phyloP scores from a whole-genome alignment of 2,888 invertebrate genomes.

The Bugula neritina region DNA sequence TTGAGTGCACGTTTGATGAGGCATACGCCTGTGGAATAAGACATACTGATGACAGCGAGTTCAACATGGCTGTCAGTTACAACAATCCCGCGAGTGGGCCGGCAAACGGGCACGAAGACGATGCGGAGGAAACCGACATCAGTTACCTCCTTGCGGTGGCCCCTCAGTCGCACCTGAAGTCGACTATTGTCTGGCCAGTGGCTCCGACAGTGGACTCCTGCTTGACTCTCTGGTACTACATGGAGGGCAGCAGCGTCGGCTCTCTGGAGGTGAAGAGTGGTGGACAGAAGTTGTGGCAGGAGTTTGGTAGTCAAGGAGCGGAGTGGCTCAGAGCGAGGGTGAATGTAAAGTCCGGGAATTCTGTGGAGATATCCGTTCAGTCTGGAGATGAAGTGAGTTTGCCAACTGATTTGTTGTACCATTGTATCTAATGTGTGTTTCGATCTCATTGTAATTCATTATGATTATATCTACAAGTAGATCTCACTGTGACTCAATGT shows the following conservation, averaged over 20 bases:
- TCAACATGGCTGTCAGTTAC: neutral
- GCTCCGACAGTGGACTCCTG: neutral
- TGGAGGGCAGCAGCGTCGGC: constrained; percentile 10
- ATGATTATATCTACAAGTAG: too few species aligned
- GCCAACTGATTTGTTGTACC: too few species aligned
- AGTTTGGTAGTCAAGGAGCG: constrained; percentile 16
- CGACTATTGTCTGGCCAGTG: neutral
- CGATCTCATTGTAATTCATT: too few species aligned
- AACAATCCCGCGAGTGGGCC: neutral
- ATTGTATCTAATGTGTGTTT: too few species aligned
- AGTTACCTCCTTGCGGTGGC: neutral
- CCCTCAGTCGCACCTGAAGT: neutral
- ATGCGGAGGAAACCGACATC: neutral
- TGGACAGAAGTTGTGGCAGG: neutral
- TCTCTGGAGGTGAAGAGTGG: neutral
- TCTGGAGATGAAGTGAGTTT: neutral
- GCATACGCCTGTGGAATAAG: constrained; percentile 9
- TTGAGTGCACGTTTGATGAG: constrained; percentile 20
- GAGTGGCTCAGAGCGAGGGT: neutral
- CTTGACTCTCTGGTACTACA: constrained; percentile 19
- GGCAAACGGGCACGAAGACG: neutral
- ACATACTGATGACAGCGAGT: neutral
- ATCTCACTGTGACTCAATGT: too few species aligned
- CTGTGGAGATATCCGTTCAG: neutral
- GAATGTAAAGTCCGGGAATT: neutral